Evolutionary conservation across 2,888 invertebrate species (phyloP).

Genomic region (Scrobipalpa atriplicella): DNA sequence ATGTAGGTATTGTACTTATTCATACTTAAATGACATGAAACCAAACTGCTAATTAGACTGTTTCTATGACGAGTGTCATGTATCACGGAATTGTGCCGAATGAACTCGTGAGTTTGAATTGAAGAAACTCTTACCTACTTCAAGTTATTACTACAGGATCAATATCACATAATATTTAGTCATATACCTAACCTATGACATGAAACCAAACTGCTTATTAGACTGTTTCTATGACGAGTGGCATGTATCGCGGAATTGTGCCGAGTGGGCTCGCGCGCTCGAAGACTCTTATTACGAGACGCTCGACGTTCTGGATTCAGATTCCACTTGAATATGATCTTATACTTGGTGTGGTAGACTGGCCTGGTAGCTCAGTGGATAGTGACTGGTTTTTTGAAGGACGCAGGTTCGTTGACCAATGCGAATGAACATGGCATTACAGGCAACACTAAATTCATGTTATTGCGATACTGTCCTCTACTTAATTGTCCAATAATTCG

Average conservation of each 20-base stretch:
- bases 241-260: not conserved
- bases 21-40: not conserved
- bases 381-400: too few species aligned
- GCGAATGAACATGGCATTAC: too few species aligned
- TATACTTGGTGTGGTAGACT: too few species aligned
- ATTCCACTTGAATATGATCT: not conserved
- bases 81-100: slow-evolving; percentile 5
- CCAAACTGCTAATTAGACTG: slow-evolving; percentile 11
- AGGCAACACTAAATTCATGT: too few species aligned
- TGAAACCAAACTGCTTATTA: not conserved
- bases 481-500: too few species aligned
- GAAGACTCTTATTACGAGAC: not conserved
- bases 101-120: not conserved
- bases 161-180: too few species aligned
- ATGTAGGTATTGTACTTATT: not conserved
- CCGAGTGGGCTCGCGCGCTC: slow-evolving; percentile 17
- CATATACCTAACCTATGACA: too few species aligned
- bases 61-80: not conserved
- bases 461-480: too few species aligned
- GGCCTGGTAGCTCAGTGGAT: too few species aligned
- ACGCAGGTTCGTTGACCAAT: too few species aligned
- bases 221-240: slow-evolving; percentile 7
- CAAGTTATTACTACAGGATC: too few species aligned
- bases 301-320: not conserved
- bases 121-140: not conserved